These are phyloP conservation scores for Syrrhaptes paradoxus DNA, from an alignment of 2,113 vertebrate species.

Conservation along the genomic window DNA sequence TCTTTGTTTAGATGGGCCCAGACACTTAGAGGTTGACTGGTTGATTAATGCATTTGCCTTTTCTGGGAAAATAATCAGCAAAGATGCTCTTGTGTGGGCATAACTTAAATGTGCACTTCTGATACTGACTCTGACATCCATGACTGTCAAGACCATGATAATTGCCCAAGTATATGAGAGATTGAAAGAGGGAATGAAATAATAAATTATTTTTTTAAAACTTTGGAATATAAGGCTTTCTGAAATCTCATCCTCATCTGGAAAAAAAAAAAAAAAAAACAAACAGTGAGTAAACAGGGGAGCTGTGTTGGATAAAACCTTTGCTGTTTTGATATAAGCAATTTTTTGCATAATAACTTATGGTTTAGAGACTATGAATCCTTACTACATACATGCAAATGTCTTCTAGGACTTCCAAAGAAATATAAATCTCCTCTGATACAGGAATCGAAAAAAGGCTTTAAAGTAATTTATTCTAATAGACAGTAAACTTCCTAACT, in stretches of 20 bases:
- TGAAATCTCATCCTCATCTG: background rate
- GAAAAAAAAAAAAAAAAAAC: background rate
- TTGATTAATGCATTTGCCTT: background rate
- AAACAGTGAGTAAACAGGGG: background rate
- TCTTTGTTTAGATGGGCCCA: background rate
- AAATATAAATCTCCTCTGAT: background rate
- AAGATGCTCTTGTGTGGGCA: background rate
- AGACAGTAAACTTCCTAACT: background rate
- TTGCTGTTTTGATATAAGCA: background rate
- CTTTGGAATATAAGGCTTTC: background rate
- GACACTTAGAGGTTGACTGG: background rate
- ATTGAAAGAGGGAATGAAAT: background rate
- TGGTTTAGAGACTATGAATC: background rate
- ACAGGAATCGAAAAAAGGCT: background rate
- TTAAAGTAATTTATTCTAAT: background rate
- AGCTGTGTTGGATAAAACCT: background rate
- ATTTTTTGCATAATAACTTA: background rate
- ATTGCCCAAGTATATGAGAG: background rate
- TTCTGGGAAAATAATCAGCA: background rate
- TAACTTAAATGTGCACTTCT: background rate
- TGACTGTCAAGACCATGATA: background rate
- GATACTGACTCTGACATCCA: background rate
- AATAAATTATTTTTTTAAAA: background rate
- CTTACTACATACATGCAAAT: background rate
- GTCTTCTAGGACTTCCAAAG: background rate